Percentiles rank a stretch among this genome's conserved stretches.
Conservation (phyloP, 1,140 invertebrate genomes). For the Zophobas atratus region DNA sequence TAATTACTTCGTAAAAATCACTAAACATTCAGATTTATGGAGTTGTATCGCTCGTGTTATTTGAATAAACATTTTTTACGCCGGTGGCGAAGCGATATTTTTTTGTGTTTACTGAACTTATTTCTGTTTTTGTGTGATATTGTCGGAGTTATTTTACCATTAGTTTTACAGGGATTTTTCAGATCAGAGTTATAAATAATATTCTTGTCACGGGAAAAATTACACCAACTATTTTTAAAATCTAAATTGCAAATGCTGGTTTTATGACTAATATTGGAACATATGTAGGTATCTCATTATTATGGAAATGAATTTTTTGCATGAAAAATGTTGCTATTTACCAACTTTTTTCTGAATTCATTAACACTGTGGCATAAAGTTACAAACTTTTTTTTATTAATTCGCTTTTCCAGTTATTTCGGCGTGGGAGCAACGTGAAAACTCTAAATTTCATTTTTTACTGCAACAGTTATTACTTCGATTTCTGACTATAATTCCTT, state of each 20-base stretch:
- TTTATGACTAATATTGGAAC: constrained; percentile 37
- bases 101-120: constrained; percentile 1
- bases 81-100: constrained; percentile 11
- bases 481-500: constrained; percentile 28
- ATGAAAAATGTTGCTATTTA: constrained; percentile 26
- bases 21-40: constrained; percentile 16
- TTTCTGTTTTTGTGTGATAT: constrained; percentile 11
- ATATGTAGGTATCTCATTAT: constrained; percentile 39
- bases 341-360: constrained; percentile 7
- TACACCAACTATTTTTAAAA: constrained; percentile 26
- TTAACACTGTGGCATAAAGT: constrained; percentile 12
- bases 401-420: constrained; percentile 6
- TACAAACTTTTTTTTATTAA: constrained; percentile 7
- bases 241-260: constrained; percentile 36
- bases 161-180: constrained; percentile 8
- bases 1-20: constrained; percentile 21
- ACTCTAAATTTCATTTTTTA: constrained; percentile 12
- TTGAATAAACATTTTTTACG: constrained; percentile 26
- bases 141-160: background rate
- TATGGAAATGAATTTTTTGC: constrained; percentile 39
- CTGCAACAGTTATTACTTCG: constrained; percentile 5
- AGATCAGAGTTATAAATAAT: background rate
- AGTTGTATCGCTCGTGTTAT: constrained; percentile 7
- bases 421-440: background rate
- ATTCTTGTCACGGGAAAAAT: constrained; percentile 10